phyloP scores from a whole-genome alignment of 2,888 invertebrate genomes.

The Lydus trimaculatus region DNA sequence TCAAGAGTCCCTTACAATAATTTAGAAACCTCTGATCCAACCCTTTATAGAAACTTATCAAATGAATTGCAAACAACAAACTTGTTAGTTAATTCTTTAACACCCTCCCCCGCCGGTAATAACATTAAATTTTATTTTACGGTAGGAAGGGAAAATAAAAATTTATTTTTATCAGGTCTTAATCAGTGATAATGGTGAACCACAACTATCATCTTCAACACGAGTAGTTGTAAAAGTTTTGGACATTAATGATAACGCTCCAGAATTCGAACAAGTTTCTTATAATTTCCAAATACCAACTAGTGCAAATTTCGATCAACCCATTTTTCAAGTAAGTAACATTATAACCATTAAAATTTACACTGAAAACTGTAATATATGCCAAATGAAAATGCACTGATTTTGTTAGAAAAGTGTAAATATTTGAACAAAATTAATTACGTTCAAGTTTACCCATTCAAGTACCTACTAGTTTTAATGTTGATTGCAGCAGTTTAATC shows the following conservation, averaged over 20 bases:
- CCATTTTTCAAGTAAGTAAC: constrained; percentile 67
- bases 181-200: constrained; percentile 80
- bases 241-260: constrained; percentile 89
- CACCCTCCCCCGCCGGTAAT: no score
- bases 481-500: no score
- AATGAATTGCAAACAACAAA: no score
- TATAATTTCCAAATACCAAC: constrained; percentile 83
- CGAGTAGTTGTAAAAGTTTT: constrained; percentile 81
- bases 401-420: no score
- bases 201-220: constrained; percentile 77
- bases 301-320: constrained; percentile 62
- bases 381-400: no score
- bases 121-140: no score
- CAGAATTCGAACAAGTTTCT: constrained; percentile 82
- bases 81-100: no score
- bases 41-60: no score
- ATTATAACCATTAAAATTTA: background rate
- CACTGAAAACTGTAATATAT: background rate
- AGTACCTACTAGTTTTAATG: no score
- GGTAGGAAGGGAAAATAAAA: no score
- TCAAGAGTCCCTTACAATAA: no score
- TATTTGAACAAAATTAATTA: background rate
- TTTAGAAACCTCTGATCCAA: no score
- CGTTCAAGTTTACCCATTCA: background rate
- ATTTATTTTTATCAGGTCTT: constrained; percentile 62